Evolutionary conservation across 2,113 vertebrate species (phyloP).

Genomic region (Rhea pennata): DNA sequence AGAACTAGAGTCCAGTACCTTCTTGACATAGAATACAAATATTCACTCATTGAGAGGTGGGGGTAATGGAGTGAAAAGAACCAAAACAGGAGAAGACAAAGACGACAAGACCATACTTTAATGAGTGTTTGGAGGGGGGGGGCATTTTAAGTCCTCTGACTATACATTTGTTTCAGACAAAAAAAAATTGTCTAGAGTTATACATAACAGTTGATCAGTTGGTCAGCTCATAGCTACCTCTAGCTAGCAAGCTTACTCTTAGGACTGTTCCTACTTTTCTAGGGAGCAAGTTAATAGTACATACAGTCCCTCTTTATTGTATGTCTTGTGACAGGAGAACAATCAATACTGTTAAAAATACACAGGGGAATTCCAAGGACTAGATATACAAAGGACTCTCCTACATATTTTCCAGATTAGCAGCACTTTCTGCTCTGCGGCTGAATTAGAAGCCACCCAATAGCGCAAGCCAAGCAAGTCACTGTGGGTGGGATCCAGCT

Average conservation of each 20-base stretch:
- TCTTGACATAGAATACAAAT: too few species aligned
- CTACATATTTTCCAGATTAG: neutral
- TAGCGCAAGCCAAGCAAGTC: neutral
- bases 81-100: neutral
- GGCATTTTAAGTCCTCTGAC: neutral
- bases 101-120: too few species aligned
- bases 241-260: neutral
- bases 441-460: neutral
- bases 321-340: neutral
- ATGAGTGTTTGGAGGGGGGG: neutral
- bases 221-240: too few species aligned
- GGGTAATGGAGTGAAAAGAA: neutral
- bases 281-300: neutral
- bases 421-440: neutral
- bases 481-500: neutral
- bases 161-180: neutral
- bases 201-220: too few species aligned
- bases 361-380: neutral
- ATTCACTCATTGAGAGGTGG: neutral
- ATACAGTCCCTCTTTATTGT: neutral
- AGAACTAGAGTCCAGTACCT: neutral
- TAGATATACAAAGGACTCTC: neutral
- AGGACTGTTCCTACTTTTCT: neutral
- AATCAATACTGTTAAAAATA: neutral
- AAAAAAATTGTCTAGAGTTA: too few species aligned